Conservation (phyloP, 2,797 vertebrate genomes). For the Lepus oiostolus region DNA sequence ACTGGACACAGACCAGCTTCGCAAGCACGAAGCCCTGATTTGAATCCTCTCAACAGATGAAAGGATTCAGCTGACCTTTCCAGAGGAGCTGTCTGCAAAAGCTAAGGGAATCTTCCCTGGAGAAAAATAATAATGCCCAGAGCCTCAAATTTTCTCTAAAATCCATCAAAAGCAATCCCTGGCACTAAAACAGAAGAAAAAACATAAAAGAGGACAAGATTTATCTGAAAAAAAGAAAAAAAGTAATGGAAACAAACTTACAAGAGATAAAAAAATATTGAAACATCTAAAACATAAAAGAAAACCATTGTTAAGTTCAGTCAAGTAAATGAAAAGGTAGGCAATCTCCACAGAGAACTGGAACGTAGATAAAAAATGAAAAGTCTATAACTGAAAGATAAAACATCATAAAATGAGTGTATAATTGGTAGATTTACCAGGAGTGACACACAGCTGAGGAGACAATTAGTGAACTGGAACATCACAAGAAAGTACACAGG, state of each 20-base stretch:
- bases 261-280: background rate
- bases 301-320: background rate
- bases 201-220: background rate
- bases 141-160: background rate
- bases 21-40: background rate
- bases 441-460: background rate
- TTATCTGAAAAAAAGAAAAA: background rate
- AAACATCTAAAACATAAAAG: background rate
- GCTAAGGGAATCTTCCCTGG: background rate
- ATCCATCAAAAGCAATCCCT: background rate
- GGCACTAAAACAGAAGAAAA: background rate
- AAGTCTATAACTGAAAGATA: background rate
- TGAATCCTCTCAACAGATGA: background rate
- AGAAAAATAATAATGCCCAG: background rate
- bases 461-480: background rate
- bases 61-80: background rate
- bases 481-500: background rate
- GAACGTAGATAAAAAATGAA: background rate
- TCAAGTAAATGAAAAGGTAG: conserved; percentile 23
- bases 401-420: background rate
- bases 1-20: background rate
- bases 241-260: conserved; percentile 17
- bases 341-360: conserved; percentile 20
- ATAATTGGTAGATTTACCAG: background rate
- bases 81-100: background rate